These are phyloP conservation scores for Ganaspis brasiliensis DNA, from an alignment of 2,888 invertebrate genomes.

Conservation along the genomic window DNA sequence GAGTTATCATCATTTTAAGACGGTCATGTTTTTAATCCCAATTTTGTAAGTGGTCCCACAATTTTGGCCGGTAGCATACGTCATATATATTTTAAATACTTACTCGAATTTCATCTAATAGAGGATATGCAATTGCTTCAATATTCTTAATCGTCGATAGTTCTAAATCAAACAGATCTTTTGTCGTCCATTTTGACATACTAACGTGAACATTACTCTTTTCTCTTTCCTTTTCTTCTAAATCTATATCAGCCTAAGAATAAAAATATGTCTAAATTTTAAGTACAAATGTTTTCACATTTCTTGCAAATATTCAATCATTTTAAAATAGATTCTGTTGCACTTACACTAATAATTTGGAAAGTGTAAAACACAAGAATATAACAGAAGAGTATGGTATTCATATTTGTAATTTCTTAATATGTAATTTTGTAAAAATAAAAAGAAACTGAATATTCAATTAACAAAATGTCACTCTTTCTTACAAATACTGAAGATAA, in stretches of 20 bases:
- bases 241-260: conserved; percentile 14
- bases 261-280: background rate
- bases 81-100: background rate
- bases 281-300: background rate
- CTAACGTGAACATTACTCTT: background rate
- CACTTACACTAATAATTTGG: background rate
- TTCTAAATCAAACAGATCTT: conserved; percentile 1
- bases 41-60: too few species aligned
- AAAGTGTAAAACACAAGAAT: background rate
- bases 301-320: background rate
- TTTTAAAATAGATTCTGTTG: background rate
- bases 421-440: background rate
- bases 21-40: too few species aligned
- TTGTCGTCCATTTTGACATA: background rate
- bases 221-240: conserved; percentile 13
- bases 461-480: background rate
- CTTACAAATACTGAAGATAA: too few species aligned
- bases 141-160: background rate
- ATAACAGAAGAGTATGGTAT: background rate
- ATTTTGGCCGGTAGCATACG: too few species aligned
- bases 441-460: background rate
- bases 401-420: background rate
- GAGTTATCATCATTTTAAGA: too few species aligned
- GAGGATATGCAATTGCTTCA: background rate
- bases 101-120: conserved; percentile 19